A percentile compares a stretch with the other conserved stretches of the same genome.
Evolutionary conservation across 23 tunicate species (phyloP).

Genomic region (Corella eumyota): DNA sequence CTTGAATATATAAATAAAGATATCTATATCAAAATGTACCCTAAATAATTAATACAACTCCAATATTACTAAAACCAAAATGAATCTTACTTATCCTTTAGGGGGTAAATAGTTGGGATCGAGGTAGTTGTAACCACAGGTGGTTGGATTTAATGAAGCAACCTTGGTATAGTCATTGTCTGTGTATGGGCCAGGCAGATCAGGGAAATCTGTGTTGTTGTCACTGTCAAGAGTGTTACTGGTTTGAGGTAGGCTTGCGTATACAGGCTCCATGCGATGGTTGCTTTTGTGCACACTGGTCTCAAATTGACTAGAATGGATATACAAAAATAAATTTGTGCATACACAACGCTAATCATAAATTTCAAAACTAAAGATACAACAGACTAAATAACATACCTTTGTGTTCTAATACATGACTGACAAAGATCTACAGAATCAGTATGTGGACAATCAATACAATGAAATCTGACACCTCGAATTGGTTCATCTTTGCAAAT

Average conservation of each 20-base stretch:
- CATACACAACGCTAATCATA: no score
- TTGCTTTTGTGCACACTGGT: conserved; percentile 41
- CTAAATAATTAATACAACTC: no score
- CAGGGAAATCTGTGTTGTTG: not conserved
- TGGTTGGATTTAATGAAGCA: conserved; percentile 1
- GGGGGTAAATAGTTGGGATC: conserved; percentile 76
- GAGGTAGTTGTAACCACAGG: conserved; percentile 90
- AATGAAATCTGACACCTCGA: conserved; percentile 71
- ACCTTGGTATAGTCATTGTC: conserved; percentile 61
- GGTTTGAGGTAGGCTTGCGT: conserved; percentile 37
- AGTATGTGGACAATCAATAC: conserved; percentile 71
- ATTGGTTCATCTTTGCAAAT: conserved; percentile 66
- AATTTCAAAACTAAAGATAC: no score
- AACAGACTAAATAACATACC: conserved; percentile 21
- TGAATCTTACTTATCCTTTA: conserved; percentile 6
- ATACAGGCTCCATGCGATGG: conserved; percentile 79
- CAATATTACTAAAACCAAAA: no score
- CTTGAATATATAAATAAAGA: no score
- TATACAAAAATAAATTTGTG: no score
- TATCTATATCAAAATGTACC: no score
- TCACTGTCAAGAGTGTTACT: not conserved
- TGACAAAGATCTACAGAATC: conserved; percentile 75
- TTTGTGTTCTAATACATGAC: conserved; percentile 54
- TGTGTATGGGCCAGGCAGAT: conserved; percentile 18
- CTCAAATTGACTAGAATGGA: conserved; percentile 43